Base-by-base conservation (phyloP, 2,113 vertebrate species). In the Dipodomys ordii region DNA sequence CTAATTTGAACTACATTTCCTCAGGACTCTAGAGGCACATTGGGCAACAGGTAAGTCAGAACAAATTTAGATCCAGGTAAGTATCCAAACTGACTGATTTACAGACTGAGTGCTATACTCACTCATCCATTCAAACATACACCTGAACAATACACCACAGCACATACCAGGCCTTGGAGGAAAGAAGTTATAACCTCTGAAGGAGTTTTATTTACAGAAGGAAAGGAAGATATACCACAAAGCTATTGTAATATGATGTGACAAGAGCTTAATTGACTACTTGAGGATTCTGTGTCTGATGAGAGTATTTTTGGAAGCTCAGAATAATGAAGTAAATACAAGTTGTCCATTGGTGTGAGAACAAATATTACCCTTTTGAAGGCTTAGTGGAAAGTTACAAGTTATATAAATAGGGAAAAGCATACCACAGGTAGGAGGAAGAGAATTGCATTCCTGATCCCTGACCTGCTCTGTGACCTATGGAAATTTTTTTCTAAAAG, bases 211-310 rank as follows among this genome's bases (percentile, higher is more conserved):
- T 35, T 10, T 64, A 7, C 6, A 64, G 22, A 73, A 62, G 39
- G n/a, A 82, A 84, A 73, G 27, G 27, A 5, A 88, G 28, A 74
- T 0, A n/a, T 25, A 25, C 0, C 9, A 57, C 68, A 69, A 49
- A 73, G 22, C 10, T 65, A 3, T 64, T 57, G 2, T 35, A 46
- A n/a, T 9, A 22, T 19, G 27, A 39, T 0, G 0, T 71, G 18
- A 44, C 69, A 44, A 84, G 7, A 65, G 20, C 20, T 35, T 76
- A 60, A 19, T 23, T 69, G 15, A 16, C 7, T 10, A 1, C 60
- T 60, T 3, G 64, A 92, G 69, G 57, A 82, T 15, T 30, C 25
- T 18, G 28, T 16, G 9, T 82, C 44, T 90, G 60, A 84, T 53
- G 7, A 82, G 7, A 71, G n/a, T 62, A 6, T 13, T 60, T 20